Percentiles rank a stretch among this genome's conserved stretches.
Conservation (phyloP, 1,140 invertebrate genomes). For the Artemia franciscana region DNA sequence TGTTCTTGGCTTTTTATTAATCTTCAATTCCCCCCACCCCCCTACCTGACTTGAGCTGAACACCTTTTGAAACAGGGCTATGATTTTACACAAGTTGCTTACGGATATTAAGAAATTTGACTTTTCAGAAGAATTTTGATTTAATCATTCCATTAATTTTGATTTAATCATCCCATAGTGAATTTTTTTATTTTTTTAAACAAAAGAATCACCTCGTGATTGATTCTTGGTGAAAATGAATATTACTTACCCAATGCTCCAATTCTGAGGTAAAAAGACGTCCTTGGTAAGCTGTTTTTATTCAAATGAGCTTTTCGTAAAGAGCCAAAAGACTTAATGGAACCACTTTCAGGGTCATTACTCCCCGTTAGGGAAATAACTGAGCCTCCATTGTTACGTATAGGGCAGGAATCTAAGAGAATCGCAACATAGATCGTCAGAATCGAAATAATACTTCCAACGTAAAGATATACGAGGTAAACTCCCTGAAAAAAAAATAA, state of each 20-base stretch:
- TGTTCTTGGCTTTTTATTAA: too few relatives aligned
- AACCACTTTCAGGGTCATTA: conserved; percentile 17
- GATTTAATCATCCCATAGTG: too few relatives aligned
- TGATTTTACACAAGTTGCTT: too few relatives aligned
- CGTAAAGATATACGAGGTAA: conserved; percentile 36
- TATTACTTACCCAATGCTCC: conserved; percentile 32
- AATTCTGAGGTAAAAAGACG: conserved; percentile 38
- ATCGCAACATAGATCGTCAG: conserved; percentile 38
- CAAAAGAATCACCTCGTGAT: too few relatives aligned
- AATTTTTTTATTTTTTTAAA: too few relatives aligned
- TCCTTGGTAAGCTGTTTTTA: conserved; percentile 26
- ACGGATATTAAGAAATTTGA: too few relatives aligned
- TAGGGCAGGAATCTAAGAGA: conserved; percentile 29
- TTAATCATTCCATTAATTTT: too few relatives aligned
- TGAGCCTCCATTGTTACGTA: conserved; percentile 17
- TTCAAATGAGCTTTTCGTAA: conserved; percentile 31
- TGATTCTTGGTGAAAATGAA: too few relatives aligned
- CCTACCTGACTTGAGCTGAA: too few relatives aligned
- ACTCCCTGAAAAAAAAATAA: conserved; percentile 26
- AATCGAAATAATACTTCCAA: conserved; percentile 34
- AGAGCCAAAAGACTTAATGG: conserved; percentile 28
- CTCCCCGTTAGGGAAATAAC: conserved; percentile 14
- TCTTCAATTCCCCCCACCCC: too few relatives aligned
- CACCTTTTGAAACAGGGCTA: too few relatives aligned
- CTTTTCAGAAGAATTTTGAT: too few relatives aligned